Base-by-base conservation (phyloP, 2,113 vertebrate genomes). In the Varanus salvator region DNA sequence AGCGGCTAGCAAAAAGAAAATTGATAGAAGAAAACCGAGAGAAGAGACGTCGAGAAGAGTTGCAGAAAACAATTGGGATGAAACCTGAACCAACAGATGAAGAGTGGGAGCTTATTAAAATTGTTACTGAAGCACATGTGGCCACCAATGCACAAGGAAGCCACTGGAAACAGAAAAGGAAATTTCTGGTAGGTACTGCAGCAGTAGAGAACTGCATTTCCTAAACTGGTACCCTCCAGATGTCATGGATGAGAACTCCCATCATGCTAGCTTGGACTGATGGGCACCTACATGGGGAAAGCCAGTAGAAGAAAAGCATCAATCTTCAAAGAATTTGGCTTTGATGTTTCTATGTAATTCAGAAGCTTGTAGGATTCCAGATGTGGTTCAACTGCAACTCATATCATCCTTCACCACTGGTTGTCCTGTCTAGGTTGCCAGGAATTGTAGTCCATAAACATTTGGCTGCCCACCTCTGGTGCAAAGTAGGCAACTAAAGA, bases 151-250 rank as follows among this genome's bases (percentile, higher is more conserved):
- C 99, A 91, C 99, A 99, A 95, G 99, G 98, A 95, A 99, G 98
- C 97, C 98, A 99, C 96, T 99, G 99, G 99, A 99, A 99, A 96
- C 98, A 99, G 97, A 99, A 99, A 84, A 97, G 99, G 95, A 99
- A 99, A 97, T 99, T 99, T 97, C 97, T 99, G 98, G 99, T 99
- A 97, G 98, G 98, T 92, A n/a, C 34, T 31, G 6, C 69, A 82
- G 31, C 3, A 69, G 21, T 80, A 6, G 57, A 34, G 52, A 88
- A 48, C 69, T 11, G 14, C 23, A 11, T 84, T 68, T 29, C 25
- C 60, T 23, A 29, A 27, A 12, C 69, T 72, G 69, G 8, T 31
- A 31, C 25, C 8, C 8, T 60, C 52, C 3, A 60, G 17, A n/a
- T 4, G 17, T 81, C 25, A 3, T 44, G 38, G 21, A 25, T 44